Percentiles rank a stretch among this genome's conserved stretches.
phyloP scores from a whole-genome alignment of 92 coral and sea anemone species.

The Ricordea florida region DNA sequence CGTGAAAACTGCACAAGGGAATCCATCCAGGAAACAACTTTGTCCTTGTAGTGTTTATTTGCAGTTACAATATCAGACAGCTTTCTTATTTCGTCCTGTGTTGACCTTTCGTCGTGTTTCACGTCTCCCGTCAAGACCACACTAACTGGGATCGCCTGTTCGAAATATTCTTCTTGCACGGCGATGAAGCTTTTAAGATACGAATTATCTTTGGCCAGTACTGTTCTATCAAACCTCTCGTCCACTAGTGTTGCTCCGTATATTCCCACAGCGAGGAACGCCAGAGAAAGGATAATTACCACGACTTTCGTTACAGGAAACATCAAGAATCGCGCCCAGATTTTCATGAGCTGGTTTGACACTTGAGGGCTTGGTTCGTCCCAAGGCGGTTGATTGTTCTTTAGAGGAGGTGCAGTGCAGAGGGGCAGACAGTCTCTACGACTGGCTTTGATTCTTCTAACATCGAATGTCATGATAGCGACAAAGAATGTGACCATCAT shows the following conservation, averaged over 20 bases:
- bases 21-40: slow-evolving; percentile 52
- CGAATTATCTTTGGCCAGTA: slow-evolving; percentile 71
- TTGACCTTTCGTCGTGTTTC: slow-evolving; percentile 23
- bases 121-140: slow-evolving; percentile 34
- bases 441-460: slow-evolving; percentile 69
- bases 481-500: slow-evolving; percentile 83
- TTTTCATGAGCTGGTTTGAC: slow-evolving; percentile 51
- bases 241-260: slow-evolving; percentile 65
- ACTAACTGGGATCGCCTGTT: slow-evolving; percentile 34
- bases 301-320: slow-evolving; percentile 36
- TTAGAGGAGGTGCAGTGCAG: slow-evolving; percentile 39
- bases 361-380: slow-evolving; percentile 55
- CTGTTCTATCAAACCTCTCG: slow-evolving; percentile 66
- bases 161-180: slow-evolving; percentile 57
- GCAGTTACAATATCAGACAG: slow-evolving; percentile 52
- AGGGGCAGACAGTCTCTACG: slow-evolving; percentile 80
- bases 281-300: slow-evolving; percentile 47
- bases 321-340: slow-evolving; percentile 66
- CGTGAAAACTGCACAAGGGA: slow-evolving; percentile 1
- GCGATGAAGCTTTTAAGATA: slow-evolving; percentile 37
- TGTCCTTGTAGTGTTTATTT: slow-evolving; percentile 41
- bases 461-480: slow-evolving; percentile 73
- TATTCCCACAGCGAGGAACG: slow-evolving; percentile 61
- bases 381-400: slow-evolving; percentile 48
- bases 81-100: slow-evolving; percentile 42